Evolutionary conservation across 1,140 invertebrate species (phyloP), one percentile per base, ranked within the genome.

Genomic region (Eubasilissa regina): DNA sequence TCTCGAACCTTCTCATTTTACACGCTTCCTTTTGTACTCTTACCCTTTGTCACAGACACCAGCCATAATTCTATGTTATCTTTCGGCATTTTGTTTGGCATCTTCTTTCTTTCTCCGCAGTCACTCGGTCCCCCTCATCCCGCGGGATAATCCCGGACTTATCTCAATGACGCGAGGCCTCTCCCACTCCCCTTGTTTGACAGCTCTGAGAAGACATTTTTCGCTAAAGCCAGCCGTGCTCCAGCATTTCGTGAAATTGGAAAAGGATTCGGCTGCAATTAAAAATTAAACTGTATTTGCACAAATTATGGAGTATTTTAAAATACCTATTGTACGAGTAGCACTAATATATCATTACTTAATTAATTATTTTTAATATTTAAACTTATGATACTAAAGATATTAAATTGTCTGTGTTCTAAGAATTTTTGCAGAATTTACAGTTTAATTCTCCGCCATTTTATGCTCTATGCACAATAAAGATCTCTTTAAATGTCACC

Each of bases 61-160:
- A 15, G 76, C 78, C 77, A 81, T 81, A 81, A 79, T 81, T 81
- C 80, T 78, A 58, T 79, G 80, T 81, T 81, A 81, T 81, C 80
- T 81, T 81, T 76, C 58, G 77, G 68, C 80, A 81, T 81, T 81
- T 81, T 81, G 80, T 81, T 79, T 81, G 73, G 76, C 21, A 13
- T 73, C 48, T 74, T 70, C 73, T 72, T 74, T 35, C 55, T 73
- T 19, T 35, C 43, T 44, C 58, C 10, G 25, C 35, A 48, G 47
- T 17, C 68, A 17, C 0, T 10, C 73, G 53, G 19, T 17, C 15
- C 35, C 51, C 47, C 10, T 10, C n/a, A 43, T 21, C 43, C 43
- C 53, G 19, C 72, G 25, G 21, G 66, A 15, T 70, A 70, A 70
- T 70, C 66, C 45, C 19, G 48, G 48, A 70, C 66, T 70, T 70